Base-by-base conservation (phyloP, 2,888 invertebrate species). In the Tholera decimalis region DNA sequence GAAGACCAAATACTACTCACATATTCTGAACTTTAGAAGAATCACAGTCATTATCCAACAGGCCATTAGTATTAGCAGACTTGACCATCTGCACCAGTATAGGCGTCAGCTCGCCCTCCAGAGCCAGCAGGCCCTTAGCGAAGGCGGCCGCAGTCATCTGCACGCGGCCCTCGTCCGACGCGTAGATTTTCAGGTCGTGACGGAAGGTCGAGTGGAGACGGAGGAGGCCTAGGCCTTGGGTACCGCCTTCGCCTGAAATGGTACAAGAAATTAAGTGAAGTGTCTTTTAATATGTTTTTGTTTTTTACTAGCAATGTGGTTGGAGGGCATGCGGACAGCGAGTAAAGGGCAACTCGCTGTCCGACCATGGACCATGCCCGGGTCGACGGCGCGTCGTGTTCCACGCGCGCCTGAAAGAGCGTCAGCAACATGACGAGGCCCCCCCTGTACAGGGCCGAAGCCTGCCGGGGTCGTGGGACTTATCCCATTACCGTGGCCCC, bases 141-240 rank as follows among this genome's bases (percentile, higher is more conserved):
- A 99, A 99, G 1, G 99, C 99, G 0, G 99, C 99, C 0, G 99
- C 99, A 0, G 99, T 99, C 99, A 99, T 99, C 94, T 99, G 99
- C 2, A 99, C 99, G 62, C 99, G 96, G 3, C 99, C 99, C 91
- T 99, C 99, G 91, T 99, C 99, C 0, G 99, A 99, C 0, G 99
- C 99, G 93, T 99, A 99, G 83, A 99, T 99, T 96, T 99, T 99
- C 68, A 99, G 96, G 92, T 99, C 99, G 92, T 99, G 99, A 0
- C 99, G 97, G 94, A 99, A 99, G 0, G 99, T 99, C 9, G 99
- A 99, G 93, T 99, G 99, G 1, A 99, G 96, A 1, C 97, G 96
- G 1, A 99, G 96, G 8, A 99, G 96, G 1, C 99, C 99, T 47
- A 99, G 96, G 0, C 99, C 99, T 93, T 99, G 99, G 2, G 99